Base-by-base conservation (phyloP, 2,888 invertebrate genomes). In the Chymomyza amoena region DNA sequence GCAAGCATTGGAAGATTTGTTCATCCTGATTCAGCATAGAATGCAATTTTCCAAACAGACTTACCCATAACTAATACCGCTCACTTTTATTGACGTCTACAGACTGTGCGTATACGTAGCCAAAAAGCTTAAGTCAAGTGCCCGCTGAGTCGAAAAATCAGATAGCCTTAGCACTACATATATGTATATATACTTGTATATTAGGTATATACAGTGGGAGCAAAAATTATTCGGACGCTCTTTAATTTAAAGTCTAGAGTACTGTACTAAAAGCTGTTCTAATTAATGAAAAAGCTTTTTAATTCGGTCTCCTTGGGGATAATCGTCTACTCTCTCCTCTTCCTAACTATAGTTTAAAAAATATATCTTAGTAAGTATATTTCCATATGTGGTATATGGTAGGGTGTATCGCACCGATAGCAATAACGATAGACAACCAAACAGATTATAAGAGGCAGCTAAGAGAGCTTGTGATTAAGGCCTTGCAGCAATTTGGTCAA, bases 1-100 rank as follows among this genome's bases (percentile, higher is more conserved):
- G 84, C 28, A 71, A 68, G 52, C 64, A 13, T 2, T 10, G 51
- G 9, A 32, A 6, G 32, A 45, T 84, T 79, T n/a, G 78, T 25
- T 81, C 79, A 28, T 79, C 78, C 7, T 86, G 76, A 7, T 45
- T 10, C 39, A 13, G 39, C 39, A 32, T 7, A 45, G 13, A n/a
- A n/a, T n/a, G n/a, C n/a, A n/a, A 4, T 13, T 1, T 45, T 45
- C 39, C 13, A 5, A 32, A 32, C 39, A 45, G 13, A 45, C 39
- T 45, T 45, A 45, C 39, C 39, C 39, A 45, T 45, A 45, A 45
- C 39, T 45, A 45, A 45, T 13, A 13, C 39, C 39, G 13, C 39
- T 45, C 6, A 45, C 39, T 10, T 13, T 13, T 45, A 13, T 4
- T 45, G 6, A 13, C 39, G 39, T 45, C 10, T 3, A 13, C 39